A percentile compares a stretch with the other conserved stretches of the same genome.
phyloP scores from a whole-genome alignment of 2,797 vertebrate genomes.

The Eupleurogrammus muticus region DNA sequence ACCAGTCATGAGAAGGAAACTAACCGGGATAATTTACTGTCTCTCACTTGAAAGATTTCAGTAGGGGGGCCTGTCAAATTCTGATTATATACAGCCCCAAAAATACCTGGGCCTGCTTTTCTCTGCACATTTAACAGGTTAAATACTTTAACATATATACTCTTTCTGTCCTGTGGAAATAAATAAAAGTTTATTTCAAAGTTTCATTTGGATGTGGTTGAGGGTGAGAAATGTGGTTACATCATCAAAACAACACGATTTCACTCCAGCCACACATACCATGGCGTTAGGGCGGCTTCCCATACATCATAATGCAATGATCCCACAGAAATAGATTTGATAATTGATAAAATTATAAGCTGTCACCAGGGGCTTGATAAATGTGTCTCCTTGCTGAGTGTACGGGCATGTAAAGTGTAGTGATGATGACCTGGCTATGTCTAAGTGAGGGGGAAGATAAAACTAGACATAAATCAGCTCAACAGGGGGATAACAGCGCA shows the following conservation, averaged over 20 bases:
- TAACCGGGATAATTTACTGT: conserved; percentile 27
- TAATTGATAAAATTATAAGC: conserved; percentile 77
- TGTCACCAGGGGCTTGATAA: conserved; percentile 62
- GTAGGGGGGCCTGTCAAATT: conserved; percentile 11
- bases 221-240: conserved; percentile 27
- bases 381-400: conserved; percentile 70
- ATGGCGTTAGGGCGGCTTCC: conserved; percentile 34
- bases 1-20: conserved; percentile 23
- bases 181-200: not conserved
- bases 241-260: conserved; percentile 32
- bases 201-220: conserved; percentile 15
- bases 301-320: conserved; percentile 59
- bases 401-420: conserved; percentile 75
- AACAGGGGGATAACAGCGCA: conserved; percentile 63
- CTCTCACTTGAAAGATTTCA: conserved; percentile 26
- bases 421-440: conserved; percentile 76
- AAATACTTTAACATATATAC: conserved; percentile 42
- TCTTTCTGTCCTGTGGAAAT: conserved; percentile 8
- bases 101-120: not conserved
- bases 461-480: conserved; percentile 77
- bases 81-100: not conserved
- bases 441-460: conserved; percentile 75
- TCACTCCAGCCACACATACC: conserved; percentile 17
- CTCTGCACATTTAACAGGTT: conserved; percentile 24
- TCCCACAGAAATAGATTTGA: conserved; percentile 74